Base-by-base conservation (phyloP, 2,113 vertebrate species). In the Myiagra hebetior region DNA sequence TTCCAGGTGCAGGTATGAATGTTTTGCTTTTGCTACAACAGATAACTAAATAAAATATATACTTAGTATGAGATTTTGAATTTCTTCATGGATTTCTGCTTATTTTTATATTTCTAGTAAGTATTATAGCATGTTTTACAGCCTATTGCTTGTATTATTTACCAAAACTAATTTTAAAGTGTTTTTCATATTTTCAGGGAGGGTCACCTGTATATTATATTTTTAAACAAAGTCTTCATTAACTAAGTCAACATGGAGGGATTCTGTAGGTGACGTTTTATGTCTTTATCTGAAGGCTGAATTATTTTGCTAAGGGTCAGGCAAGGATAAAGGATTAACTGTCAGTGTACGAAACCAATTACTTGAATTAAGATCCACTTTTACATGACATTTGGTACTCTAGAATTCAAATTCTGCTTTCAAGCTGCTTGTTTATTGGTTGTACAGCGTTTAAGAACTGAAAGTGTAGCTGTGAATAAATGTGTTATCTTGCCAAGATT, bases 1-100 rank as follows among this genome's bases (percentile, higher is more conserved):
- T 99, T 98, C 99, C 99, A 49, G 99, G 99, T 95, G 99, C 98
- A 98, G 99, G 99, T 99, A 98, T 98, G 98, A 81, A 75, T 68
- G 49, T 35, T 84, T 63, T 59, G 21, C n/a, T 89, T 62, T 73
- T 87, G 13, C 35, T 91, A 28, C n/a, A 3, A 4, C 11, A 9
- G 20, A 24, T 87, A 79, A n/a, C 10, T 64, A 41, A 60, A 33
- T 89, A 62, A 24, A 27, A 5, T 4, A 3, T 72, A 6, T 24
- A 42, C 20, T 73, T 69, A 35, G 20, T 62, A 15, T 6, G 88
- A 63, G 31, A 55, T 75, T 93, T 82, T 72, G 7, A 23, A 15
- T 42, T 80, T 13, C n/a, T 41, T 88, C 33, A 67, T 44, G 15
- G 49, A 76, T 76, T 76, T 84, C 33, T 76, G 4, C 37, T 35